Conservation (phyloP, 2,888 invertebrate genomes). For the Itoplectis maculator region DNA sequence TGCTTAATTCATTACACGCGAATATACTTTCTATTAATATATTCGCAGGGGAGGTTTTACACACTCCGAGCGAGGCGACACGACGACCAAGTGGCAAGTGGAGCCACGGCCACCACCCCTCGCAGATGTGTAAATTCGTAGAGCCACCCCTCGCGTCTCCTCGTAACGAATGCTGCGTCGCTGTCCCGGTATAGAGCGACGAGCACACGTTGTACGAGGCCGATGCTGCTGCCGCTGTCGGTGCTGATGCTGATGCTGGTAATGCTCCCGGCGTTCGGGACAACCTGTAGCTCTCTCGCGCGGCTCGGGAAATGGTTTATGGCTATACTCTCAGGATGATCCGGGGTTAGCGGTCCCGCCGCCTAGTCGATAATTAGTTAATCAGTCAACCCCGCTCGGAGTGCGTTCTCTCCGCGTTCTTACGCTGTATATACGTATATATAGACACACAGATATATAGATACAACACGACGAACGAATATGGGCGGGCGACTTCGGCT, state of each 20-base stretch:
- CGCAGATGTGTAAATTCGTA: slow-evolving; percentile 57
- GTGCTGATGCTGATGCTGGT: slow-evolving; percentile 16
- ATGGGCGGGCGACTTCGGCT: slow-evolving; percentile 43
- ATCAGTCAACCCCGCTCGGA: slow-evolving; percentile 73
- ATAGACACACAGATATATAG: slow-evolving; percentile 1
- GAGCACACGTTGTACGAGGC: neutral
- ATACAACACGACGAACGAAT: neutral
- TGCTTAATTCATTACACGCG: slow-evolving; percentile 25
- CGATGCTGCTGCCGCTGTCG: slow-evolving; percentile 12
- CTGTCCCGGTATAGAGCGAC: neutral
- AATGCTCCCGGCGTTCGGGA: slow-evolving; percentile 59
- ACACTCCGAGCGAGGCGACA: no score
- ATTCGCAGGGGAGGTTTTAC: slow-evolving; percentile 36
- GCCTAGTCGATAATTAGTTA: slow-evolving; percentile 76
- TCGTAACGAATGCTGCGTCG: slow-evolving; percentile 42
- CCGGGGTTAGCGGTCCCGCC: slow-evolving; percentile 67
- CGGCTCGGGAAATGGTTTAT: slow-evolving; percentile 69
- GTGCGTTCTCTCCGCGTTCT: slow-evolving; percentile 31
- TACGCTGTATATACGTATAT: neutral
- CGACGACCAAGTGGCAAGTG: no score
- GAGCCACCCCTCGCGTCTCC: slow-evolving; percentile 38
- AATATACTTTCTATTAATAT: slow-evolving; percentile 33
- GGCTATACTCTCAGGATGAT: slow-evolving; percentile 68
- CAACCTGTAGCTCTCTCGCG: slow-evolving; percentile 66
- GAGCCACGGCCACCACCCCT: slow-evolving; percentile 15